Base-by-base conservation (phyloP, 2,888 invertebrate genomes). In the Caenorhabditis imperialis region DNA sequence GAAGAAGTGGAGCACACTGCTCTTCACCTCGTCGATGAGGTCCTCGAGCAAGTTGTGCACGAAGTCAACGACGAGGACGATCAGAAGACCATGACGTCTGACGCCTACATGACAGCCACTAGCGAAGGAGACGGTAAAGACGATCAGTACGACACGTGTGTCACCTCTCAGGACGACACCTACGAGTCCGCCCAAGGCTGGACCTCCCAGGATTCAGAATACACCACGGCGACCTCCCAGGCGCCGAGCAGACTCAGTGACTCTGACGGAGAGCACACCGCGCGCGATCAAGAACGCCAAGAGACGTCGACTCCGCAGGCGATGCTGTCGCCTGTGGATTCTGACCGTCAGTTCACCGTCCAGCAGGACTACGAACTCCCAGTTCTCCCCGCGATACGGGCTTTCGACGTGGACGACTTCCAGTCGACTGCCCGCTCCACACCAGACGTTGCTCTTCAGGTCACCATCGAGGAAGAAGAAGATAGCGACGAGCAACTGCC, bases 201-300 rank as follows among this genome's bases (percentile, higher is more conserved):
- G 79, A 79, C 79, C 10, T 75, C 78, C 8, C 81, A 81, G 60
- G 83, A 83, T 42, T 81, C 81, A 18, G 81, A 83, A 53, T 83
- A 83, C 61, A 78, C 81, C 8, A 77, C 78, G 4, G 81, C 83
- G 3, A 73, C 78, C 0, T 71, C 72, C 22, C 77, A 72, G 22
- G 78, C 67, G 7, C 60, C 74, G 3, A 76, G 75, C 37, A 55
- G 78, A 14, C 53, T 75, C 20, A 77, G 77, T 20, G 80, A 79
- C n/a, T 53, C 55, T 12, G 77, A 75, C 12, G 48, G 48, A 20
- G 58, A 67, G 27, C 54, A 57, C 42, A 65, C 65, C 14, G 65
- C 65, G 6, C 55, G 65, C 10, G 51, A 62, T 54, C 57, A 14
- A 44, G 71, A 62, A 48, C 67, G 61, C 25, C 76, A 73, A 42